Evolutionary conservation across 1,140 invertebrate species (phyloP), one percentile per base, ranked within the genome.

Genomic region (Formica exsecta): DNA sequence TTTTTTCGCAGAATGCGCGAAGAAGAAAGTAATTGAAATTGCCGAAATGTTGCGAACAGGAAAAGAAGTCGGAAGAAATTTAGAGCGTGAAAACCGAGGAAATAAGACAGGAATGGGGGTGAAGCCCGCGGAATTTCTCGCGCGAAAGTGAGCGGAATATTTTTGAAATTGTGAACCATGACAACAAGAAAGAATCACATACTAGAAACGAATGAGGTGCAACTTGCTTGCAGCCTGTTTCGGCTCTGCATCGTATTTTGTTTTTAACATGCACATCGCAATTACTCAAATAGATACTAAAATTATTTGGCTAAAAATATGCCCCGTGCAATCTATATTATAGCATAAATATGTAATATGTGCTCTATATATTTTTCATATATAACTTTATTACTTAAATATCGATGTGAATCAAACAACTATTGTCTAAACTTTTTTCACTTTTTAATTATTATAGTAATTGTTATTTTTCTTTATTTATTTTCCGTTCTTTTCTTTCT

Each of bases 141-240:
- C 29, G 41, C 41, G 4, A 41, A 54, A 57, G 70, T 51, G 73
- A 25, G 54, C 54, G 61, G 54, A 85, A 79, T 79, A 57, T 86
- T 81, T 73, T 75, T 73, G 62, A 48, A 81, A 86, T 88, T 75
- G 83, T 70, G 54, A 64, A n/a, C 62, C 75, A 62, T 80, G 87
- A 86, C 85, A 70, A 87, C 85, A 79, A 75, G 70, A 19, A 79
- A 87, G 80, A 79, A 87, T 80, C 81, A 70, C 75, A n/a, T 29
- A 29, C 22, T 70, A 22, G 13, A 61, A 86, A 85, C 74, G 73
- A 62, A 65, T 48, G 80, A 48, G 73, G 6, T 66, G 73, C 64
- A 29, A 57, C 32, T 32, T 41, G 25, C 25, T 51, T 59, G 38
- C 66, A 16, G 54, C 9, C 38, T 59, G 36, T 70, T 80, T 80